Evolutionary conservation across 1,140 invertebrate genomes (phyloP).

Genomic region (Drosophila takahashii): DNA sequence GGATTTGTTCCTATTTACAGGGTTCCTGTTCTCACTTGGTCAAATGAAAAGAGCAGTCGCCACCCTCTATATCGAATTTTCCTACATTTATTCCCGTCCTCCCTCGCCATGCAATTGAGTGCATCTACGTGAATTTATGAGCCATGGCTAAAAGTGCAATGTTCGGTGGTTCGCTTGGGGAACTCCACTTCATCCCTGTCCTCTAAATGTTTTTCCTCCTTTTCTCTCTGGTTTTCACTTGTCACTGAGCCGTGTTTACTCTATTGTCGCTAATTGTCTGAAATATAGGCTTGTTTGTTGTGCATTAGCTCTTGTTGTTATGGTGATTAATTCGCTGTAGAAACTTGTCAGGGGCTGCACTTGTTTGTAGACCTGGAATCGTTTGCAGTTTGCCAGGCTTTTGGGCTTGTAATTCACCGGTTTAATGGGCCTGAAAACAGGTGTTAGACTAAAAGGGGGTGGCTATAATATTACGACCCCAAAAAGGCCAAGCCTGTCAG

Average conservation of each 20-base stretch:
- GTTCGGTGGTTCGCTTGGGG: conserved; percentile 23
- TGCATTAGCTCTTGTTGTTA: conserved; percentile 54
- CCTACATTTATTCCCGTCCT: background rate
- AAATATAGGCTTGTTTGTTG: conserved; percentile 61
- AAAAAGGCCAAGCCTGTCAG: background rate
- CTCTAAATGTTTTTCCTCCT: conserved; percentile 7
- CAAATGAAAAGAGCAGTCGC: conserved; percentile 13
- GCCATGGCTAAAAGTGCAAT: conserved; percentile 71
- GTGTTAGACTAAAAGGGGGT: conserved; percentile 12
- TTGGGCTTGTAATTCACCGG: conserved; percentile 14
- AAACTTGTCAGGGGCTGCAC: conserved; percentile 50
- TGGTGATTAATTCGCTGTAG: conserved; percentile 59
- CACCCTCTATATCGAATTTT: background rate
- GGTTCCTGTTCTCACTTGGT: conserved; percentile 9
- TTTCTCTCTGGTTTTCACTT: conserved; percentile 32
- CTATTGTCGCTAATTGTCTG: conserved; percentile 76
- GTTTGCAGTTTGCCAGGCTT: background rate
- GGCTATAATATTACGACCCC: background rate
- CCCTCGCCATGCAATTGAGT: conserved; percentile 20
- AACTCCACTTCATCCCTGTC: conserved; percentile 11
- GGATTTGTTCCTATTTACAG: conserved; percentile 24
- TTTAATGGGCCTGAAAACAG: conserved; percentile 50
- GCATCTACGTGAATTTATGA: conserved; percentile 74
- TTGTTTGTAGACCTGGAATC: conserved; percentile 18
- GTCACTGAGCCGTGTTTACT: conserved; percentile 61